Evolutionary conservation across 2,888 invertebrate genomes (phyloP), one percentile per base, ranked within the genome.

Genomic region (Chydorus sphaericus): DNA sequence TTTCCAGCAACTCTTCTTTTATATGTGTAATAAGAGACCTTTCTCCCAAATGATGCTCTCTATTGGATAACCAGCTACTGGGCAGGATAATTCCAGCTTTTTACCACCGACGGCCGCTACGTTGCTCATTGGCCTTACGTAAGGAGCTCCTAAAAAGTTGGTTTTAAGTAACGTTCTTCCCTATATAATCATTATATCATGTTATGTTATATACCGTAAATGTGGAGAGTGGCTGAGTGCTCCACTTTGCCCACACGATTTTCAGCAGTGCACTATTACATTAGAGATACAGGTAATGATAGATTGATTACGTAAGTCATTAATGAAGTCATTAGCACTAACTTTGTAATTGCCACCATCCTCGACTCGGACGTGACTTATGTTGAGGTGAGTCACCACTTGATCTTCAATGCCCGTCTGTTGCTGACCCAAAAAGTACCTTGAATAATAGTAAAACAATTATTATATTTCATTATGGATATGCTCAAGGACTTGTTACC

Each of bases 361-460:
- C 70, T 83, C 81, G 51, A 83, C 81, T 75, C 78, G 79, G 62
- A 83, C 83, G 67, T 81, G 80, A 66, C 80, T 82, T 65, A 87
- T 84, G 73, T 86, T 86, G 63, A 86, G 83, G 71, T 84, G 83
- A 68, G 85, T 84, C 69, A 85, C 82, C 63, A 86, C 83, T 10
- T 26, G 44, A 70, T 85, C 85, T 56, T 85, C 85, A 65, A 83
- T 82, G 48, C 82, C 78, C 58, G 78, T 83, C 63, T 82, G 82
- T 70, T 83, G 83, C 69, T 83, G 83, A 38, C 83, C 83, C 66
- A 83, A 82, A 68, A 83, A 78, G 70, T 82, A 83, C 71, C 83
- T 82, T 20, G n/a, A n/a, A n/a, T n/a, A n/a, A n/a, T n/a, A n/a
- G n/a, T n/a, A n/a, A n/a, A n/a, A n/a, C n/a, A n/a, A n/a, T n/a